These are phyloP conservation scores for Phrynocephalus forsythii DNA, from an alignment of 2,797 vertebrate species.

Conservation along the genomic window DNA sequence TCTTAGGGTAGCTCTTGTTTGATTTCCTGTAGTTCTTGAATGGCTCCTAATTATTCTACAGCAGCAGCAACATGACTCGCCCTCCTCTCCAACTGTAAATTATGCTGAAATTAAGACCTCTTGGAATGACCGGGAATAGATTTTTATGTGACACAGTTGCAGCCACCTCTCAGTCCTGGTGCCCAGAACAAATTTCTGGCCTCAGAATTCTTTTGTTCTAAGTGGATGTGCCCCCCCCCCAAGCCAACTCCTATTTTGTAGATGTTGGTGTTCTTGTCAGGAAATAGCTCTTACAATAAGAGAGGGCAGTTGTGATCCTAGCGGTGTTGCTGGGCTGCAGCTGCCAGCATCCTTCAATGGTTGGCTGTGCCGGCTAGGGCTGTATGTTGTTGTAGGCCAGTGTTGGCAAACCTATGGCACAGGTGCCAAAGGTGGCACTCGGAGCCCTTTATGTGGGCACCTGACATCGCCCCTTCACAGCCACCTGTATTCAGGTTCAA, in stretches of 20 bases:
- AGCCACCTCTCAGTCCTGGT: not conserved
- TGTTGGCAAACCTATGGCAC: no score
- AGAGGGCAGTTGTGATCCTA: no score
- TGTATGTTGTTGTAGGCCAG: no score
- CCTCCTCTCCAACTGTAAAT: not conserved
- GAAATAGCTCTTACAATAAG: not conserved
- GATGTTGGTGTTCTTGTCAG: not conserved
- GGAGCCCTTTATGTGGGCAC: no score
- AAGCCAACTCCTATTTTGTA: not conserved
- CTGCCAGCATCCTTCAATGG: no score
- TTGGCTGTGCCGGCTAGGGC: no score
- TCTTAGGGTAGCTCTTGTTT: conserved; percentile 32
- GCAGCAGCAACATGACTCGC: not conserved
- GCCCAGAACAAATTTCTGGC: not conserved
- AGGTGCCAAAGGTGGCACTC: no score
- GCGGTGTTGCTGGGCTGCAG: no score
- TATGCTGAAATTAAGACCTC: conserved; percentile 10
- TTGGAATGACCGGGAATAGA: not conserved
- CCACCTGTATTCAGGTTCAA: no score
- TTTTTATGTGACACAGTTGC: not conserved
- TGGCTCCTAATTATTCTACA: not conserved
- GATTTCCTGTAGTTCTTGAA: not conserved
- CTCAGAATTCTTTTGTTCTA: not conserved
- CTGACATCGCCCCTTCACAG: no score
- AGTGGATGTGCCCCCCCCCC: no score